Evolutionary conservation across 2,113 vertebrate genomes (phyloP).

Genomic region (Amphiprion ocellaris): DNA sequence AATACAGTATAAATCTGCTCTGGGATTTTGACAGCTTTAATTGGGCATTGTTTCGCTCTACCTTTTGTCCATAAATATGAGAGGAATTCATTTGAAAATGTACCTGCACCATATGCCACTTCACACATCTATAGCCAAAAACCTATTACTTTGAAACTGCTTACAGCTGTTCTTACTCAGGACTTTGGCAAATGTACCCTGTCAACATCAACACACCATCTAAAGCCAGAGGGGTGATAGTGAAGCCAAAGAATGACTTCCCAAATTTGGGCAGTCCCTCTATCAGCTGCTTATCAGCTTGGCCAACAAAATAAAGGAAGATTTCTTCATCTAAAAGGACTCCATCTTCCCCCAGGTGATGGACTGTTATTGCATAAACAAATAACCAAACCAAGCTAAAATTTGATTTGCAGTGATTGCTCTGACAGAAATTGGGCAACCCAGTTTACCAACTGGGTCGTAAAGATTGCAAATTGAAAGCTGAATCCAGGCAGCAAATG

Average conservation of each 20-base stretch:
- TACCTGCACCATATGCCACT: conserved; percentile 58
- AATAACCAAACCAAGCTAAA: conserved; percentile 3
- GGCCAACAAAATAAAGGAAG: conserved; percentile 12
- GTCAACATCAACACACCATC: conserved; percentile 57
- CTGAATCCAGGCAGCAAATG: no score
- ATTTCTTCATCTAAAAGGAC: conserved; percentile 29
- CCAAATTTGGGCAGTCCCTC: conserved; percentile 42
- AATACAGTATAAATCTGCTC: conserved; percentile 10
- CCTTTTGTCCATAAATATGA: conserved; percentile 26
- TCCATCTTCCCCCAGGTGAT: conserved; percentile 18
- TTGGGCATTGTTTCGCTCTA: conserved; percentile 7
- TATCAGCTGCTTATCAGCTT: conserved; percentile 40
- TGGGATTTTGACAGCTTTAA: conserved; percentile 18
- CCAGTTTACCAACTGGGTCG: no score
- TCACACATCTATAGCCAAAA: conserved; percentile 49
- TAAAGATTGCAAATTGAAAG: no score
- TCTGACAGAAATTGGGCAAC: background rate
- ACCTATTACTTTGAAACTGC: conserved; percentile 51
- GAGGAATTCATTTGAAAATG: conserved; percentile 49
- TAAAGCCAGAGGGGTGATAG: conserved; percentile 38
- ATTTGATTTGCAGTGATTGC: background rate
- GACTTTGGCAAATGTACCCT: conserved; percentile 61
- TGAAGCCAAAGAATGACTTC: conserved; percentile 45
- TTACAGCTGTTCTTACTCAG: conserved; percentile 73
- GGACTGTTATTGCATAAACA: background rate